Conservation (phyloP, 2,113 vertebrate genomes). For the Motacilla alba region DNA sequence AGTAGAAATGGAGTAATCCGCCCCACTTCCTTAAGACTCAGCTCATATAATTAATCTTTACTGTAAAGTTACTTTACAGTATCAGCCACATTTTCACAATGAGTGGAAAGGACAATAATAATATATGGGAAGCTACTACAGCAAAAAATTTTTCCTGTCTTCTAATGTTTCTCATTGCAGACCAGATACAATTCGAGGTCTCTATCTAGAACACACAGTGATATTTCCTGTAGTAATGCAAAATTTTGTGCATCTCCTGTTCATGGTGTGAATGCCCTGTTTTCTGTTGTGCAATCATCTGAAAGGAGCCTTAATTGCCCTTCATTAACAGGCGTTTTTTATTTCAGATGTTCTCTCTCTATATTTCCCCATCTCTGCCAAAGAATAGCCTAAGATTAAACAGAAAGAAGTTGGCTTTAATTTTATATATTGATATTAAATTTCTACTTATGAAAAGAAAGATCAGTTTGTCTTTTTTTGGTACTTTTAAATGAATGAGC, state of each 20-base stretch:
- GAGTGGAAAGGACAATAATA: neutral
- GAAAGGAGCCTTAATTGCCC: neutral
- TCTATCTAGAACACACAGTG: neutral
- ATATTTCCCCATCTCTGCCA: neutral
- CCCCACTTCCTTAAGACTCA: neutral
- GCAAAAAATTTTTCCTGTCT: neutral
- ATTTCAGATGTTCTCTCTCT: neutral
- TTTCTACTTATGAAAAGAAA: neutral
- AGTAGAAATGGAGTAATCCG: neutral
- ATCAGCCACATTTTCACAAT: neutral
- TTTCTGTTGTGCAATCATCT: neutral
- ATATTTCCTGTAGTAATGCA: neutral
- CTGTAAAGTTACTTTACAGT: neutral
- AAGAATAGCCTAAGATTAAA: neutral
- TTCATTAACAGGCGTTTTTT: neutral
- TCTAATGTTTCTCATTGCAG: neutral
- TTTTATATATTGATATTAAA: neutral
- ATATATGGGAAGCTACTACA: neutral
- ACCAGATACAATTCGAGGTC: accelerated
- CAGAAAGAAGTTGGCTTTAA: neutral
- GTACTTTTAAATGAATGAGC: neutral
- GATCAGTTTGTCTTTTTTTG: neutral
- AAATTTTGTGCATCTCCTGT: neutral
- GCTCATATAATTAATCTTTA: neutral
- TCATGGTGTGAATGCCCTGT: neutral